phyloP scores from a whole-genome alignment of 2,113 vertebrate species.

The Vulpes vulpes region DNA sequence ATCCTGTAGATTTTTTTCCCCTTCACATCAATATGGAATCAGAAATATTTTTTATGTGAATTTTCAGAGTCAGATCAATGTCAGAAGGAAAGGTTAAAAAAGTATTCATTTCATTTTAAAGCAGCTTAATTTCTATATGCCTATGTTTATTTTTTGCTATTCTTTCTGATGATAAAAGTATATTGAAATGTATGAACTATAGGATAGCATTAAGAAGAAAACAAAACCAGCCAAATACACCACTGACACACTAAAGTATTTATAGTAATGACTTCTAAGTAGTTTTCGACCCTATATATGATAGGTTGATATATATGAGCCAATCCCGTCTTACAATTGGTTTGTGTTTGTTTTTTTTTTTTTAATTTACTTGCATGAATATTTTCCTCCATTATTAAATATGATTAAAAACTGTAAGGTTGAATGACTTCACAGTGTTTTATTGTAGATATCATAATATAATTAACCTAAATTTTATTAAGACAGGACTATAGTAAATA shows the following conservation, averaged over 20 bases:
- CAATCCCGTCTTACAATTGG: background rate
- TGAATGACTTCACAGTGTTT: background rate
- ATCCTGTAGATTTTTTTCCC: background rate
- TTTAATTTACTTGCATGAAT: background rate
- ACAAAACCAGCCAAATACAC: slow-evolving; percentile 31
- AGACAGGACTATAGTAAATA: background rate
- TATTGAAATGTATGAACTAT: background rate
- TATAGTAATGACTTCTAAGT: background rate
- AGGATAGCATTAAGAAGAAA: slow-evolving; percentile 35
- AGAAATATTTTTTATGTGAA: background rate
- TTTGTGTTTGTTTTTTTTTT: background rate
- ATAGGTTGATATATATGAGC: too few species aligned
- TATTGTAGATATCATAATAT: background rate
- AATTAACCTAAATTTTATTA: slow-evolving; percentile 16
- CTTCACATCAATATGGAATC: background rate
- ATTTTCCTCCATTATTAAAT: slow-evolving; percentile 26
- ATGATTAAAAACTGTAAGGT: slow-evolving; percentile 22
- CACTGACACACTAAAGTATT: background rate
- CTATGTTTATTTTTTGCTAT: background rate
- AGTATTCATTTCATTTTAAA: background rate
- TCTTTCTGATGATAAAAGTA: slow-evolving; percentile 41
- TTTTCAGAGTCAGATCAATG: slow-evolving; percentile 27
- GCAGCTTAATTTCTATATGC: background rate
- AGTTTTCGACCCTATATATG: background rate
- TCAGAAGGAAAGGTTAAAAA: slow-evolving; percentile 10